Evolutionary conservation across 2,888 invertebrate genomes (phyloP).

Genomic region (Drosophila siamana): DNA sequence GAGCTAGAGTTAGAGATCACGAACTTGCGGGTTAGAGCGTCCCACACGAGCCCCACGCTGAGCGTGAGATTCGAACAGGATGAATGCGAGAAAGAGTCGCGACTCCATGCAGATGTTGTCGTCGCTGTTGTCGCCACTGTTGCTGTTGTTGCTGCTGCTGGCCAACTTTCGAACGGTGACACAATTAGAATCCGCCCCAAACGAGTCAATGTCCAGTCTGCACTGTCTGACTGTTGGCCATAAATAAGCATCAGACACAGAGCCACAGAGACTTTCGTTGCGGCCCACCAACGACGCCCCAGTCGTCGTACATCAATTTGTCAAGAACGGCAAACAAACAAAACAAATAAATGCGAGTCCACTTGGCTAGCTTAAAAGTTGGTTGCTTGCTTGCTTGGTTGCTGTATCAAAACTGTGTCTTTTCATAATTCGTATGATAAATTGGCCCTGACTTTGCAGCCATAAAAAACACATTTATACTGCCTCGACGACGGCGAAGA

Average conservation of each 20-base stretch:
- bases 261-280: slow-evolving; percentile 26
- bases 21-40: slow-evolving; percentile 71
- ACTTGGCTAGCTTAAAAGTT: neutral
- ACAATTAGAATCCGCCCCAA: slow-evolving; percentile 66
- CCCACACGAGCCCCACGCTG: slow-evolving; percentile 58
- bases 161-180: slow-evolving; percentile 72
- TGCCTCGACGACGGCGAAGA: slow-evolving; percentile 61
- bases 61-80: slow-evolving; percentile 39
- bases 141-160: slow-evolving; percentile 19
- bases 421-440: slow-evolving; percentile 58
- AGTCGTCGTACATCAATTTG: slow-evolving; percentile 63
- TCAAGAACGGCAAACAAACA: slow-evolving; percentile 47
- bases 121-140: slow-evolving; percentile 16
- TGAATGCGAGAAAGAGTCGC: slow-evolving; percentile 25
- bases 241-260: slow-evolving; percentile 49
- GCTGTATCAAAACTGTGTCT: slow-evolving; percentile 51
- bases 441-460: slow-evolving; percentile 69
- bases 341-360: neutral
- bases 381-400: neutral
- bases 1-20: slow-evolving; percentile 73
- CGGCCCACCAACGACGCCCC: slow-evolving; percentile 63
- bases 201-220: slow-evolving; percentile 7
- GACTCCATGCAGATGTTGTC: slow-evolving; percentile 37
- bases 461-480: slow-evolving; percentile 62
- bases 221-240: slow-evolving; percentile 37